phyloP scores from a whole-genome alignment of 2,888 invertebrate genomes.

The Bedellia somnulentella region DNA sequence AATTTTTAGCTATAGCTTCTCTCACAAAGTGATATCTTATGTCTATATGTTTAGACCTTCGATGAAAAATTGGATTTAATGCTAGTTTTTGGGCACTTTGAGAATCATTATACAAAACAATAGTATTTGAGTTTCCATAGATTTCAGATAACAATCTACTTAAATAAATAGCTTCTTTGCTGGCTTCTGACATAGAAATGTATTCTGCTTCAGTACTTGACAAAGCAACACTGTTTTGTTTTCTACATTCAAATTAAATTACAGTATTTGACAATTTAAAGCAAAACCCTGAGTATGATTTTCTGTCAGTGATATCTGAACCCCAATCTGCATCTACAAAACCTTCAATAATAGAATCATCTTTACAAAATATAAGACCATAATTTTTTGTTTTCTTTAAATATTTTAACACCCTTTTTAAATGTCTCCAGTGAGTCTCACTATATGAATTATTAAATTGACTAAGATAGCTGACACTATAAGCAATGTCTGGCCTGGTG shows the following conservation, averaged over 20 bases:
- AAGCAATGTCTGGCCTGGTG: slow-evolving; percentile 12
- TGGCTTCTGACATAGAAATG: slow-evolving; percentile 14
- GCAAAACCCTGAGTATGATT: slow-evolving; percentile 13
- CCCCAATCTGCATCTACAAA: slow-evolving; percentile 15
- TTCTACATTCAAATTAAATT: slow-evolving; percentile 15
- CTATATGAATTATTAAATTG: background rate
- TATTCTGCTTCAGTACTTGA: slow-evolving; percentile 20
- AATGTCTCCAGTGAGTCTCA: slow-evolving; percentile 1
- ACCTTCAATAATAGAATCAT: slow-evolving; percentile 6
- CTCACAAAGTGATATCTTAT: slow-evolving; percentile 3
- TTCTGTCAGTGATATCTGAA: slow-evolving; percentile 10
- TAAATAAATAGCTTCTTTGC: slow-evolving; percentile 11
- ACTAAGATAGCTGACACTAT: slow-evolving; percentile 4
- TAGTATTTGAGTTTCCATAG: background rate
- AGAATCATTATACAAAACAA: slow-evolving; percentile 2
- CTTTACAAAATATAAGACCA: slow-evolving; percentile 9
- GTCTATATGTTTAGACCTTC: slow-evolving; percentile 4
- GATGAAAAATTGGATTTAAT: background rate
- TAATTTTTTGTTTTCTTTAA: slow-evolving; percentile 10
- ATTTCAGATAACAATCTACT: slow-evolving; percentile 1
- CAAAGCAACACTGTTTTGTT: slow-evolving; percentile 13
- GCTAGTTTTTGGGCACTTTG: background rate
- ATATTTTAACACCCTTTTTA: slow-evolving; percentile 1
- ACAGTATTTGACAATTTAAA: slow-evolving; percentile 11
- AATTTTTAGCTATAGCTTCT: background rate